Percentiles rank a stretch among this genome's conserved stretches.
These are phyloP conservation scores for Apteryx owenii DNA, from an alignment of 2,113 vertebrate genomes.

Conservation along the genomic window DNA sequence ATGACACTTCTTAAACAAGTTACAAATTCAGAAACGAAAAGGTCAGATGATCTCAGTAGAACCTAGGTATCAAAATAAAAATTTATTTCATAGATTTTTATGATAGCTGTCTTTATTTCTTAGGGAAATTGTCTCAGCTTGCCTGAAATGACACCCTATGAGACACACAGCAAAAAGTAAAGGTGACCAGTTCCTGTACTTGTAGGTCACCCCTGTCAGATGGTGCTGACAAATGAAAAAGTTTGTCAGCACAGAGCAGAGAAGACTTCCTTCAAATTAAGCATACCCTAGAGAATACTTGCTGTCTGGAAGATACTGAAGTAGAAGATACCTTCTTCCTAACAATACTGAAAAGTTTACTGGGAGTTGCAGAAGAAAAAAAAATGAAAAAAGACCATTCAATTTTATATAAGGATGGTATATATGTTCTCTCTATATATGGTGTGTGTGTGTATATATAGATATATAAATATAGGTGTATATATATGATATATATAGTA, in stretches of 20 bases:
- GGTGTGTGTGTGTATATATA: too few relatives aligned
- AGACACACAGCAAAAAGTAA: conserved; percentile 43
- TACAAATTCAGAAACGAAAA: not conserved
- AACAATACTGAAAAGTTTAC: not conserved
- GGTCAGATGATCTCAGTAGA: not conserved
- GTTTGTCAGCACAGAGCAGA: conserved; percentile 43
- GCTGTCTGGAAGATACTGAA: not conserved
- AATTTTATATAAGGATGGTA: not conserved
- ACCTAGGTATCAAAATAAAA: not conserved
- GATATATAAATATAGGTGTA: too few relatives aligned
- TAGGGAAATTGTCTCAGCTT: not conserved
- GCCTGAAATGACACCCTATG: not conserved
- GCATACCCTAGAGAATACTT: conserved; percentile 13
- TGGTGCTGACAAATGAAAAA: conserved; percentile 31
- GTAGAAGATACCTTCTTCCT: not conserved
- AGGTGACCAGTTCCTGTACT: conserved; percentile 44
- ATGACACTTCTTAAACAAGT: not conserved
- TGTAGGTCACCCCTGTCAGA: conserved; percentile 37
- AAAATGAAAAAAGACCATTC: not conserved
- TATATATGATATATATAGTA: too few relatives aligned
- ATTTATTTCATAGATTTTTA: not conserved
- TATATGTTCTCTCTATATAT: too few relatives aligned
- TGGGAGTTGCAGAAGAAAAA: not conserved
- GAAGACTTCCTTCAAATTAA: conserved; percentile 17
- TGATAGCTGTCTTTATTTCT: not conserved